Evolutionary conservation across 2,888 invertebrate species (phyloP), one percentile per base, ranked within the genome.

Genomic region (Euzophera pinguis): DNA sequence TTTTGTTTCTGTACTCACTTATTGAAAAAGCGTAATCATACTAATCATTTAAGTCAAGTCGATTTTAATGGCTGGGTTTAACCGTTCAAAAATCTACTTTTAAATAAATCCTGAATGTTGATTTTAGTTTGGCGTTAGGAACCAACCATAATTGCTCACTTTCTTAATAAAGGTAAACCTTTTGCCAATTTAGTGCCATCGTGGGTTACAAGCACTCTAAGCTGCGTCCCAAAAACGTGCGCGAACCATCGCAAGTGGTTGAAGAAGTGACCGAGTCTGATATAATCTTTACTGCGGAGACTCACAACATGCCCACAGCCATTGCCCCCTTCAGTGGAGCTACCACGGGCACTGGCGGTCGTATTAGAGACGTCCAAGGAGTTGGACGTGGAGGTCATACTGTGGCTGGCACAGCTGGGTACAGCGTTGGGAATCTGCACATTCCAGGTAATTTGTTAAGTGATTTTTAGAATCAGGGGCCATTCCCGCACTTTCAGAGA

Each of bases 291-390:
- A 99, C 99, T 0, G 99, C 99, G 0, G 99, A 99, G 89, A 99
- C 99, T 0, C 99, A 99, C 83, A 99, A 99, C 79, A 99, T 99
- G 92, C 98, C 98, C 0, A 98, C 98, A 0, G 98, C 98, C 0
- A 98, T 99, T 8, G 98, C 98, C 0, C 99, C 99, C 0, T 99
- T 99, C 64, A 98, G 98, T 83, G 99, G 99, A 0, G 99, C 99
- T 0, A 98, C 99, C 0, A 99, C 99, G 0, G 99, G 99, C 17
- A 98, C 99, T 0, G 99, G 99, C 0, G 99, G 99, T 0, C 92
- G 99, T 39, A 94, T 99, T 53, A 91, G 99, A 56, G 99, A 99
- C 83, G 96, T 99, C 0, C 98, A 99, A 80, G 96, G 95, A 10
- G 97, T 99, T 4, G 99, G 99, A 1, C 91, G 98, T 56, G 99